A percentile compares a stretch with the other conserved stretches of the same genome.
Conservation (phyloP, 2,888 invertebrate genomes). For the Anthophora plumipes region DNA sequence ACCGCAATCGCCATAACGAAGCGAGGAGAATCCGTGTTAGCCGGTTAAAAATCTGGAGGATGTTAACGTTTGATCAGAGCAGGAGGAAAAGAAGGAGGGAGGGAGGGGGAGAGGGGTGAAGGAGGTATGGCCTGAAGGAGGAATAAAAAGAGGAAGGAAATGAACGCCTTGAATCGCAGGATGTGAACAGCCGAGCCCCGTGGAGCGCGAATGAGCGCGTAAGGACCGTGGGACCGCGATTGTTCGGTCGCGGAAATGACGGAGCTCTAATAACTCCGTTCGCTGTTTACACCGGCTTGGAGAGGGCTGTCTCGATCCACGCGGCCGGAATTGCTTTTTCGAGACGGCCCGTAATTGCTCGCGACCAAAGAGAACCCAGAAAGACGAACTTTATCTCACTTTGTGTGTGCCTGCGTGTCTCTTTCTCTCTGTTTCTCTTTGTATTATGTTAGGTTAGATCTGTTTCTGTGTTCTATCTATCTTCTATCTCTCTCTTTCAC, state of each 20-base stretch:
- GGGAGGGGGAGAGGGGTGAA: conserved; percentile 39
- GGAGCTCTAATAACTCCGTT: conserved; percentile 57
- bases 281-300: conserved; percentile 44
- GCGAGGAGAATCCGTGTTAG: not conserved
- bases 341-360: conserved; percentile 43
- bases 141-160: conserved; percentile 72
- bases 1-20: conserved; percentile 4
- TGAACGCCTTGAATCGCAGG: conserved; percentile 82
- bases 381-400: not conserved
- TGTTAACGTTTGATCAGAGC: conserved; percentile 1
- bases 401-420: no score
- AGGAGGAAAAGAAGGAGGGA: no score
- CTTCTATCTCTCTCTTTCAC: no score
- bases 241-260: conserved; percentile 73
- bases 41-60: not conserved
- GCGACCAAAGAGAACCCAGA: conserved; percentile 11
- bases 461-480: no score
- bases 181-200: conserved; percentile 79
- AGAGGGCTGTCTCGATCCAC: conserved; percentile 11
- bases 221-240: conserved; percentile 78
- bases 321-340: conserved; percentile 49
- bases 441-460: no score
- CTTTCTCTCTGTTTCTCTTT: not conserved
- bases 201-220: conserved; percentile 69
- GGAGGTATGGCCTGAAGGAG: not conserved